Evolutionary conservation across 2,113 vertebrate genomes (phyloP).

Genomic region (Spea bombifrons): DNA sequence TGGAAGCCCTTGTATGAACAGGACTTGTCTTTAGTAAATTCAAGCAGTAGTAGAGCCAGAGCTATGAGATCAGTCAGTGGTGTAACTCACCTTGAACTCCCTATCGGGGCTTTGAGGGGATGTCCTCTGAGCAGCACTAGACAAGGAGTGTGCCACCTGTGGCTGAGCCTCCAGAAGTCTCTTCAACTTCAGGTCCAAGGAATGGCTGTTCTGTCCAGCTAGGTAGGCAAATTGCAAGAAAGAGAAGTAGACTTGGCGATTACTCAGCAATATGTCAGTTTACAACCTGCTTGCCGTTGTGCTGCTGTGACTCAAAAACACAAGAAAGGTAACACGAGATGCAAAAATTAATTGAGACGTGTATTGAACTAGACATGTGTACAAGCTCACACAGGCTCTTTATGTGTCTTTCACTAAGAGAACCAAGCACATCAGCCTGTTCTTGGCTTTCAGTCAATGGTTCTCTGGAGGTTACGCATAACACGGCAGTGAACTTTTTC

Average conservation of each 20-base stretch:
- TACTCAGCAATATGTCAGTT: constrained; percentile 53
- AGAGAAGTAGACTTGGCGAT: constrained; percentile 54
- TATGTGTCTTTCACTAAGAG: constrained; percentile 26
- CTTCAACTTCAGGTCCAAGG: constrained; percentile 88
- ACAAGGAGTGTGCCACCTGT: constrained; percentile 74
- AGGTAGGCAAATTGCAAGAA: constrained; percentile 62
- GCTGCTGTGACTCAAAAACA: constrained; percentile 26
- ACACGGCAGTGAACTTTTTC: constrained; percentile 42
- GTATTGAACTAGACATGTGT: constrained; percentile 26
- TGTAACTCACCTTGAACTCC: constrained; percentile 70
- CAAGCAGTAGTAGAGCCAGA: constrained; percentile 46
- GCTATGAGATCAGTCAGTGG: not conserved
- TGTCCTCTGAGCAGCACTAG: constrained; percentile 64
- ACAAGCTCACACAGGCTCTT: constrained; percentile 41
- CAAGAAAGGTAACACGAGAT: constrained; percentile 27
- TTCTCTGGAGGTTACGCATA: constrained; percentile 14
- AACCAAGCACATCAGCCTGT: constrained; percentile 30
- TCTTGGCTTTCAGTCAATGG: constrained; percentile 43
- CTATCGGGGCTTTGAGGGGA: constrained; percentile 62
- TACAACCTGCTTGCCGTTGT: constrained; percentile 51
- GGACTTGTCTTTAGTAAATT: not conserved
- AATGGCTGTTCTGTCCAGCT: constrained; percentile 84
- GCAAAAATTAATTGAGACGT: constrained; percentile 4
- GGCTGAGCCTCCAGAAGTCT: constrained; percentile 80
- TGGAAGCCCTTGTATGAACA: not conserved